Conservation (phyloP, 2,113 vertebrate species). For the Cairina moschata region DNA sequence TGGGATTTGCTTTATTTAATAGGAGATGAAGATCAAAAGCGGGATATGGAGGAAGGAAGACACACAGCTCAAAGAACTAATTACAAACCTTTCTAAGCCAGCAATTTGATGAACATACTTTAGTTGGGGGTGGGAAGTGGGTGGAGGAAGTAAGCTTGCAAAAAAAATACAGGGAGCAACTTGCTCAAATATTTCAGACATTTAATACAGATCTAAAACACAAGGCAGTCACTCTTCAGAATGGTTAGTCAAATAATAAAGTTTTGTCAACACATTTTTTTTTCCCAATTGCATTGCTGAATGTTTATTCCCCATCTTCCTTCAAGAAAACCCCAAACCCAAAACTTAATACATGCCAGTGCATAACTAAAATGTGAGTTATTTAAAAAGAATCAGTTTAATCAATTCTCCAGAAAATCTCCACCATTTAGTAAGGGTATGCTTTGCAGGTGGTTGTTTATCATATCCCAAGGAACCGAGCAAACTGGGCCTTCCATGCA, state of each 20-base stretch:
- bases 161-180: neutral
- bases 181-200: neutral
- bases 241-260: neutral
- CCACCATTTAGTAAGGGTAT: neutral
- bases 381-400: neutral
- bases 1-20: slow-evolving; percentile 36
- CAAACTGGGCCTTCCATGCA: neutral
- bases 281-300: neutral
- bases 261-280: neutral
- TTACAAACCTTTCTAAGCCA: slow-evolving; percentile 62
- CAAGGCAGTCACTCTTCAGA: neutral
- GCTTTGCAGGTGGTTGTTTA: neutral
- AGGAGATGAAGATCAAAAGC: slow-evolving; percentile 41
- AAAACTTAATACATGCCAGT: rapidly evolving
- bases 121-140: neutral
- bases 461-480: neutral
- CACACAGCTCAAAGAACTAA: slow-evolving; percentile 35
- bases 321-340: neutral
- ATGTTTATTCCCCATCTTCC: neutral
- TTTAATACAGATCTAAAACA: neutral
- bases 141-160: neutral
- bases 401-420: neutral
- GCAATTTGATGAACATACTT: slow-evolving; percentile 49
- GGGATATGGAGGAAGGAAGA: neutral
- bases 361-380: neutral